phyloP scores from a whole-genome alignment of 53 echinoderm and acorn worm species.

The Astropecten irregularis region DNA sequence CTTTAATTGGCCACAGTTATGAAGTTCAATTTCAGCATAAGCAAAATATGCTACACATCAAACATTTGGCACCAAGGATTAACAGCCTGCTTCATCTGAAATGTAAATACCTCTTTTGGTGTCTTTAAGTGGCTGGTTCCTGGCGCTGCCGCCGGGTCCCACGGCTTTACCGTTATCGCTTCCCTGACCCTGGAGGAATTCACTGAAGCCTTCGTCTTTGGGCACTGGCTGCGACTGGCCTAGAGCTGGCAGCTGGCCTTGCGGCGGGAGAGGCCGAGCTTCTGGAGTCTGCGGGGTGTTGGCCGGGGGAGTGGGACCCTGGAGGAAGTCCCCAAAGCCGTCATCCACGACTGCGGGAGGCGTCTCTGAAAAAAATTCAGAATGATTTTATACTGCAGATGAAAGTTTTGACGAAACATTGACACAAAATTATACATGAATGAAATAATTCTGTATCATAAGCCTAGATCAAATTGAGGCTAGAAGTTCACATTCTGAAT shows the following conservation, averaged over 20 bases:
- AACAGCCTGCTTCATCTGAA: too few species aligned
- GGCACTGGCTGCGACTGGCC: constrained; percentile 1
- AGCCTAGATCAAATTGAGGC: too few species aligned
- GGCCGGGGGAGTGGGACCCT: constrained; percentile 52
- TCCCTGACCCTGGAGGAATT: constrained; percentile 60
- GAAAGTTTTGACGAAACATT: too few species aligned
- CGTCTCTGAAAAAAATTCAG: background rate
- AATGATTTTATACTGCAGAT: background rate
- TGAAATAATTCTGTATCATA: too few species aligned
- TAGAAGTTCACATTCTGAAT: too few species aligned
- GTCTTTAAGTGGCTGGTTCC: background rate
- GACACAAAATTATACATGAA: too few species aligned
- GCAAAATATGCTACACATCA: too few species aligned
- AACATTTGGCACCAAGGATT: too few species aligned
- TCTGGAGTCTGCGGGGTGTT: constrained; percentile 41
- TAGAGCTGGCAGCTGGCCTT: background rate
- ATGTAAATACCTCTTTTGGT: constrained; percentile 47
- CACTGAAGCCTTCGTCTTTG: constrained; percentile 75
- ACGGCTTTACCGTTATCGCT: background rate
- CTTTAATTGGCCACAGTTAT: too few species aligned
- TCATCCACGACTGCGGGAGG: constrained; percentile 53
- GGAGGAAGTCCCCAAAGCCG: constrained; percentile 76
- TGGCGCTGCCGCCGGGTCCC: too few species aligned
- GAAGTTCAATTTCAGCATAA: too few species aligned
- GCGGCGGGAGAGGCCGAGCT: background rate